Base-by-base conservation (phyloP, 2,113 vertebrate species). In the Lagopus leucura region DNA sequence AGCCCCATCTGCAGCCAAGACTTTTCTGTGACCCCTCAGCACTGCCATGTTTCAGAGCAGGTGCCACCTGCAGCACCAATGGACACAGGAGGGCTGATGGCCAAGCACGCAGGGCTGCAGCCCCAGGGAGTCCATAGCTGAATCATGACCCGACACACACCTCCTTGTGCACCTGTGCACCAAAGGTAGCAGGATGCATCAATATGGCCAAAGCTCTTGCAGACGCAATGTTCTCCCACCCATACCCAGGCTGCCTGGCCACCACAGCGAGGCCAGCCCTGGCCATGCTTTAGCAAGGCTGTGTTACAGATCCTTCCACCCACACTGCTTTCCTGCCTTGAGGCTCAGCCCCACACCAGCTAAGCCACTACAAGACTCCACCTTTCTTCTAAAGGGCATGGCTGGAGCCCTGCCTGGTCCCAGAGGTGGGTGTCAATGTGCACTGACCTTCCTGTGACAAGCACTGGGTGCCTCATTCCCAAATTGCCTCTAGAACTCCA, bases 41-140 rank as follows among this genome's bases (percentile, higher is more conserved):
- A 45, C 54, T 72, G 20, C 65, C 15, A 27, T 11, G 22, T 71
- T 86, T 69, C 52, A 24, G 73, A 78, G 57, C 57, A 1, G 4
- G n/a, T 72, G 66, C 30, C 78, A 63, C 58, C 19, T 74, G 73
- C 69, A 64, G 17, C 65, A 78, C 36, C 58, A 67, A 69, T 30
- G 52, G 61, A 40, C 65, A 73, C 61, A 13, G 42, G 38, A 25
- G 88, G 38, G 28, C n/a, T 22, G 50, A 7, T 1, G 2, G 76
- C 57, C 0, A 3, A 81, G 60, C 80, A 77, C 54, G 13, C 34
- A 42, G 60, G 54, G n/a, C 34, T 67, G 42, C 24, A 77, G 60
- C 0, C 0, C 27, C 38, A 74, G 2, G 0, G 2, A 36, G 10
- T 70, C 40, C 4, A 45, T 65, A 60, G 43, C 15, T 55, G 38